These are phyloP conservation scores for Pocota personata DNA, from an alignment of 2,888 invertebrate genomes.

Conservation along the genomic window DNA sequence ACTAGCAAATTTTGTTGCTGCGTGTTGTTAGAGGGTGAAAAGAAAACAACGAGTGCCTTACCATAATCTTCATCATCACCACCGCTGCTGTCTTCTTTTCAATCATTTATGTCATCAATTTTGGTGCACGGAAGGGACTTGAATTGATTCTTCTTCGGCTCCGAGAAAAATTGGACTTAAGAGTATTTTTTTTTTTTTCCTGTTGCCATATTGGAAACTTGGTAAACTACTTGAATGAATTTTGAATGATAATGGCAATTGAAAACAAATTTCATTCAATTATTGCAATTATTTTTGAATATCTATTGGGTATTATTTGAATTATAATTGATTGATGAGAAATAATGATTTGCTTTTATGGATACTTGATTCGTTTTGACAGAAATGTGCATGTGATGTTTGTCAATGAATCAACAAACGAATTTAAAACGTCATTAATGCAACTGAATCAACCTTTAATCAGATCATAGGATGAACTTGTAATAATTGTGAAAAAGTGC, in stretches of 20 bases:
- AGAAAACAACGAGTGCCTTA: constrained; percentile 28
- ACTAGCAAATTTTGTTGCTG: constrained; percentile 58
- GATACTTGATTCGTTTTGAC: neutral
- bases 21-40: constrained; percentile 33
- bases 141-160: constrained; percentile 43
- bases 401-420: neutral
- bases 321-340: too few relatives aligned
- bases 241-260: constrained; percentile 13
- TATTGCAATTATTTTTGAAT: constrained; percentile 32
- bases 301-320: neutral
- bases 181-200: neutral
- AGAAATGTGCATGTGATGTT: neutral
- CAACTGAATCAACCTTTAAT: too few relatives aligned
- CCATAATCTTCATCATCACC: constrained; percentile 55
- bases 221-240: constrained; percentile 31
- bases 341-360: neutral
- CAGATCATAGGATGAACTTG: too few relatives aligned
- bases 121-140: constrained; percentile 35
- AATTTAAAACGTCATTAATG: neutral
- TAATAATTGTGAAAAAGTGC: too few relatives aligned
- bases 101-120: constrained; percentile 69
- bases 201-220: neutral
- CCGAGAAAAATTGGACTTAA: neutral
- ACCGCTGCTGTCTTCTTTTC: constrained; percentile 59
- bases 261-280: constrained; percentile 36